Conservation (phyloP, 2,797 vertebrate species). For the Argentina silus region DNA sequence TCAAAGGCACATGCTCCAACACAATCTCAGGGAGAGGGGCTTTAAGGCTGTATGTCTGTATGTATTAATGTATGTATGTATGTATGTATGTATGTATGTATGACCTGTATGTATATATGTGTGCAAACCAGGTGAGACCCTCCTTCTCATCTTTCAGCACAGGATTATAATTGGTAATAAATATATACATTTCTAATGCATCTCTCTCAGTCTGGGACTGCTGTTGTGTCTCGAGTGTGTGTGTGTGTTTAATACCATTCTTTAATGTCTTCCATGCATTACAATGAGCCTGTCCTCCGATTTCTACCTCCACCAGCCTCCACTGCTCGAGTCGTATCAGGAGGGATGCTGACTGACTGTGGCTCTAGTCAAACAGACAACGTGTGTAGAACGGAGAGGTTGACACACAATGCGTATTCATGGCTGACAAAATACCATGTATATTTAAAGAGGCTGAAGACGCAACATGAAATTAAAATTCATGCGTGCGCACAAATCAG, state of each 20-base stretch:
- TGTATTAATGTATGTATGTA: too few species aligned
- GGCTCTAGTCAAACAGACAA: slow-evolving; percentile 30
- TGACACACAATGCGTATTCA: slow-evolving; percentile 49
- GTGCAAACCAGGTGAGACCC: not conserved
- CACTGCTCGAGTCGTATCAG: not conserved
- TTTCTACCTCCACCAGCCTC: too few species aligned
- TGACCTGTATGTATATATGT: not conserved
- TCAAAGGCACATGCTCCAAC: slow-evolving; percentile 78
- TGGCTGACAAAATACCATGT: slow-evolving; percentile 65
- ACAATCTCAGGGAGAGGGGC: slow-evolving; percentile 40
- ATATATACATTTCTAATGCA: slow-evolving; percentile 36
- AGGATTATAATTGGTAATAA: slow-evolving; percentile 42
- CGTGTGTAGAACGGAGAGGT: slow-evolving; percentile 41
- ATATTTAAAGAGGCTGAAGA: slow-evolving; percentile 65
- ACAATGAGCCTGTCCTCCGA: too few species aligned
- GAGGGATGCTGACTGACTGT: slow-evolving; percentile 19
- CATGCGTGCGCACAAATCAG: slow-evolving; percentile 44
- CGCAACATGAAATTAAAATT: slow-evolving; percentile 63
- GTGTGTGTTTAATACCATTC: not conserved
- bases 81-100: not conserved
- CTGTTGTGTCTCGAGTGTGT: slow-evolving; percentile 3
- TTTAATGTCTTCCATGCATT: too few species aligned
- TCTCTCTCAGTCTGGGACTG: slow-evolving; percentile 26
- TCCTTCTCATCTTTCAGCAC: slow-evolving; percentile 23
- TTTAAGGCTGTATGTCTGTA: slow-evolving; percentile 27